Percentiles rank a stretch among this genome's conserved stretches.
Evolutionary conservation across 2,888 invertebrate genomes (phyloP).

Genomic region (Limnephilus rhombicus): DNA sequence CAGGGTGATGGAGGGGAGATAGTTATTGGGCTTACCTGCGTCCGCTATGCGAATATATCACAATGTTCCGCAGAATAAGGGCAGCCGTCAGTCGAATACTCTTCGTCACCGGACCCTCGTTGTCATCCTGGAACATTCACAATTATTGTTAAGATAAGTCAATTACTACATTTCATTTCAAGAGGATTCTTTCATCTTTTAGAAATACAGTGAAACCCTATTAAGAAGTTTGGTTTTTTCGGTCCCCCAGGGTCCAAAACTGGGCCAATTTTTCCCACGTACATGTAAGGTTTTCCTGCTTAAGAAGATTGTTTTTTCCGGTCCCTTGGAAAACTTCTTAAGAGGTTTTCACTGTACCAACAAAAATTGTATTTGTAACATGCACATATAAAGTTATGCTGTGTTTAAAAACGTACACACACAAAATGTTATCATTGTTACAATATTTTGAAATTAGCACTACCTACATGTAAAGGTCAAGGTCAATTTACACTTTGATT

Average conservation of each 20-base stretch:
- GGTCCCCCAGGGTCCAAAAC: no score
- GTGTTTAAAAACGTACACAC: neutral
- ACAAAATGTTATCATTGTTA: neutral
- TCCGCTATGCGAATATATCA: conserved; percentile 94
- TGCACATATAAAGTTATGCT: neutral
- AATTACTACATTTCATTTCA: neutral
- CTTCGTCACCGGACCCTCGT: conserved; percentile 99
- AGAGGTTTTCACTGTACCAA: neutral
- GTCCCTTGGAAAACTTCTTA: no score
- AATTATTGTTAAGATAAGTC: neutral
- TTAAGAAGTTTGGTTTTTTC: no score
- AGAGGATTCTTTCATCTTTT: neutral
- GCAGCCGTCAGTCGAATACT: conserved; percentile 98
- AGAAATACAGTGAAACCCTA: neutral
- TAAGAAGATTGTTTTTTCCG: no score
- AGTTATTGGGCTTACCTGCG: conserved; percentile 83
- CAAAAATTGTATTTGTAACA: neutral
- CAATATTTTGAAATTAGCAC: neutral
- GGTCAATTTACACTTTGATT: no score
- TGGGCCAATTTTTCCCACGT: no score
- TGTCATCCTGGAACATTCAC: conserved; percentile 86
- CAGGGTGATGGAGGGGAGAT: neutral
- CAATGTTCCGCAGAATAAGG: conserved; percentile 97
- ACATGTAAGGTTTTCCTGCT: no score
- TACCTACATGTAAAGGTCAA: neutral